Evolutionary conservation across 2,888 invertebrate genomes (phyloP), one percentile per base, ranked within the genome.

Genomic region (Cosmopolites sordidus): DNA sequence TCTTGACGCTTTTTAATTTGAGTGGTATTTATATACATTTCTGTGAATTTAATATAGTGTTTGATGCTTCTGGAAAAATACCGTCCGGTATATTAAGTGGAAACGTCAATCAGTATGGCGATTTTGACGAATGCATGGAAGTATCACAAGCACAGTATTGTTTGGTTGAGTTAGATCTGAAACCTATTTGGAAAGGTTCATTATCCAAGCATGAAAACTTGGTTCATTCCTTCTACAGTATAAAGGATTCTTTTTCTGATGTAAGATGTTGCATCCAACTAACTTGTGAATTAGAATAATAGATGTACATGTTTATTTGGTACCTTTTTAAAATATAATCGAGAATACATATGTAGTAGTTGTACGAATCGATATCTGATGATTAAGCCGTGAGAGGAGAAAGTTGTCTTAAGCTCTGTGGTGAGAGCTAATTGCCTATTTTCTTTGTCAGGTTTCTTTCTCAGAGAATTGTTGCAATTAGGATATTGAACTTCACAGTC

Each of bases 11-110:
- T 22, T 8, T 22, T 22, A 22, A 22, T 22, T 5, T 3, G 22
- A 3, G 8, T 22, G 8, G 22, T 5, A 22, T 8, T 22, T 5
- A 22, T 8, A 22, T n/a, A n/a, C n/a, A n/a, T n/a, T n/a, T n/a
- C n/a, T 22, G 22, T 22, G 51, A 41, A 22, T 27, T 43, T 50
- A 27, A 58, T 59, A 54, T 39, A 86, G 86, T 86, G 83, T 80
- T 83, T 66, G 86, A 86, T 68, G 81, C 86, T n/a, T 81, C 83
- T 2, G 86, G 84, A 1, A 86, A 86, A 69, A 76, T 82, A 4
- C 82, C 86, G 0, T 79, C 86, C 0, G 86, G 86, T 27, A 77
- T 86, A 39, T 70, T 86, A 15, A 83, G 78, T 62, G 86, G 86
- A 8, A 86, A 86, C 62, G 79, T 79, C 4, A 84, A 86, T 73